These are phyloP conservation scores for Trichonephila clavata DNA, from an alignment of 1,140 invertebrate genomes.

Conservation along the genomic window DNA sequence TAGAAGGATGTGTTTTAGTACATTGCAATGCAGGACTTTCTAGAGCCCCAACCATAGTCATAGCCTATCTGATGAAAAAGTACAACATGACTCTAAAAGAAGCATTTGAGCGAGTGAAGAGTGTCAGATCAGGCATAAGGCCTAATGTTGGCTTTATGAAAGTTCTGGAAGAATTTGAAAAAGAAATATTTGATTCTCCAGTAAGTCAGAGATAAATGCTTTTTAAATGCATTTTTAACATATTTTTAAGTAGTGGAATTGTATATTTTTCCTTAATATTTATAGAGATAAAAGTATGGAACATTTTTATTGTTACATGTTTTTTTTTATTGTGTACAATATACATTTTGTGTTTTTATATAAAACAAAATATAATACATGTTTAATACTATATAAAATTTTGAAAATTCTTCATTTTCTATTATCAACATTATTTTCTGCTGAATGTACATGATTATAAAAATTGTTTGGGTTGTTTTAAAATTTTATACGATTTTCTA, in stretches of 20 bases:
- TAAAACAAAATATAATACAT: no score
- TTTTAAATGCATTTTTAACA: neutral
- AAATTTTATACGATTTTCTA: no score
- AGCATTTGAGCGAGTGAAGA: constrained; percentile 87
- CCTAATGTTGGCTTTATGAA: constrained; percentile 90
- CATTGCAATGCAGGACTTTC: constrained; percentile 97
- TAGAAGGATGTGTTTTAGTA: constrained; percentile 87
- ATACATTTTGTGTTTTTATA: no score
- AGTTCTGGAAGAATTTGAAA: constrained; percentile 83
- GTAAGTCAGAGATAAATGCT: neutral
- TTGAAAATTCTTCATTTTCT: no score
- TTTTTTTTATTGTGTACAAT: neutral
- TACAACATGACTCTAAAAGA: constrained; percentile 85
- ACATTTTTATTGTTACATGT: neutral
- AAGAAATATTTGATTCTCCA: constrained; percentile 61
- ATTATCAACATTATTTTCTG: no score
- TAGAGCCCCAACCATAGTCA: constrained; percentile 89
- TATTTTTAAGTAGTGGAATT: neutral
- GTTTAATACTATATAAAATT: no score
- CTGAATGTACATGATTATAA: no score
- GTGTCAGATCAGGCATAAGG: constrained; percentile 85
- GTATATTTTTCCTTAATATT: neutral
- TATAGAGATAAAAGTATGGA: neutral
- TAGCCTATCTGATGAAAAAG: constrained; percentile 90
- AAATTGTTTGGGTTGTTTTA: no score